A percentile compares a stretch with the other conserved stretches of the same genome.
Evolutionary conservation across 2,113 vertebrate species (phyloP).

Genomic region (Megaleporinus macrocephalus): DNA sequence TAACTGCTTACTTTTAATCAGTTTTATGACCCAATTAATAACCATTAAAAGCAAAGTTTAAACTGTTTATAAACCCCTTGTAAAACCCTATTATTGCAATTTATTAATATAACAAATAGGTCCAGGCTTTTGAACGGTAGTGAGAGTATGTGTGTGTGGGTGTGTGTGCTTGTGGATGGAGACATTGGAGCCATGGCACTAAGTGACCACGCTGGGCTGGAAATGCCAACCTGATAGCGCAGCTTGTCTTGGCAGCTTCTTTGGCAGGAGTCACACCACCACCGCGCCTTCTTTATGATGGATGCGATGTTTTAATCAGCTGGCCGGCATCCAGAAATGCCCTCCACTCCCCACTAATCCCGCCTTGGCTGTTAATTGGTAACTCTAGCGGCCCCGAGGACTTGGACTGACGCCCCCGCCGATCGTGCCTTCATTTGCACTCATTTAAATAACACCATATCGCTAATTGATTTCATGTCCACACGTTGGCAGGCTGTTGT

Average conservation of each 20-base stretch:
- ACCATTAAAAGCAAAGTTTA: no score
- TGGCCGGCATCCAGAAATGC: slow-evolving; percentile 33
- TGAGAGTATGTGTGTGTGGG: not conserved
- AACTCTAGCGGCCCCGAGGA: slow-evolving; percentile 60
- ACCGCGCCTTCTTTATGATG: slow-evolving; percentile 19
- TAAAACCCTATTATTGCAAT: no score
- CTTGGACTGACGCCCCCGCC: slow-evolving; percentile 43
- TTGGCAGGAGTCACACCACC: not conserved
- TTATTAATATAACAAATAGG: no score
- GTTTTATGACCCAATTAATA: no score
- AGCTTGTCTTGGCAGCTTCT: slow-evolving; percentile 23
- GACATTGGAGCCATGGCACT: not conserved
- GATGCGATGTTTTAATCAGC: slow-evolving; percentile 57
- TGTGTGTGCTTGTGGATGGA: not conserved
- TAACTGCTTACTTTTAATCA: no score
- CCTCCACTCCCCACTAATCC: slow-evolving; percentile 22
- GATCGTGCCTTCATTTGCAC: slow-evolving; percentile 47
- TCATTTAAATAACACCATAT: slow-evolving; percentile 65
- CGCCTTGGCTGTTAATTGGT: slow-evolving; percentile 56
- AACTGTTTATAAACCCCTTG: no score
- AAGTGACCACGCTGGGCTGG: slow-evolving; percentile 8
- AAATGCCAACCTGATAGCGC: slow-evolving; percentile 21
- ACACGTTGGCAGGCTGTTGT: slow-evolving; percentile 73
- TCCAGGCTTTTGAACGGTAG: no score
- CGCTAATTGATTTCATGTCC: slow-evolving; percentile 74